Base-by-base conservation (phyloP, 2,113 vertebrate species). In the Takifugu bimaculatus region DNA sequence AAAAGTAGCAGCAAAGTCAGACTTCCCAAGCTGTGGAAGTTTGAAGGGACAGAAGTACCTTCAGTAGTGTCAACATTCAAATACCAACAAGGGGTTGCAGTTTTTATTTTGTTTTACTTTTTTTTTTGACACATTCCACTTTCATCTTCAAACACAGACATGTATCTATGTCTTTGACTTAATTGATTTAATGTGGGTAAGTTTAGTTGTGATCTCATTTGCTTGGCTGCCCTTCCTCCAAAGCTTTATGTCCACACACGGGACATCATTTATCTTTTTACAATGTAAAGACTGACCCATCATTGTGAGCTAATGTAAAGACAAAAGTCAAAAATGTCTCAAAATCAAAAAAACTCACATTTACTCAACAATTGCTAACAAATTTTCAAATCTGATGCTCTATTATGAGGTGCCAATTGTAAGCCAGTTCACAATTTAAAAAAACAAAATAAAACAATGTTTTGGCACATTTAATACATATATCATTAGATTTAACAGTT, bases 161-260 rank as follows among this genome's bases (percentile, higher is more conserved):
- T 83, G 85, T 89, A 86, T 81, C 54, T 75, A 73, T 79, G 71
- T 65, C 55, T 78, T 78, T 71, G 69, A 80, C 81, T 78, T 85
- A 87, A 88, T 84, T 85, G 84, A 79, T 83, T 87, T 84, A 79
- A 80, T 68, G 73, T 57, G 67, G 71, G 57, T 74, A 80, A 81
- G 74, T 57, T 51, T 68, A 66, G 56, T 55, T 68, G 74, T 80
- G 51, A 59, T 77, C 75, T 63, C 74, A 69, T 79, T 68, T 75
- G 79, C 82, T 77, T 78, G 80, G 77, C 44, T 85, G 59, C 68
- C 63, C 65, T 49, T 50, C 64, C 60, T 60, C 9, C 1, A 29
- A 6, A 13, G 55, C 58, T 35, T 12, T 44, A 53, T 49, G 65
- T 74, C 74, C 75, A 61, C 60, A 29, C 4, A 52, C 57, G 73